Percentiles rank a stretch among this genome's conserved stretches.
Evolutionary conservation across 2,113 vertebrate species (phyloP).

Genomic region (Marmota monax): DNA sequence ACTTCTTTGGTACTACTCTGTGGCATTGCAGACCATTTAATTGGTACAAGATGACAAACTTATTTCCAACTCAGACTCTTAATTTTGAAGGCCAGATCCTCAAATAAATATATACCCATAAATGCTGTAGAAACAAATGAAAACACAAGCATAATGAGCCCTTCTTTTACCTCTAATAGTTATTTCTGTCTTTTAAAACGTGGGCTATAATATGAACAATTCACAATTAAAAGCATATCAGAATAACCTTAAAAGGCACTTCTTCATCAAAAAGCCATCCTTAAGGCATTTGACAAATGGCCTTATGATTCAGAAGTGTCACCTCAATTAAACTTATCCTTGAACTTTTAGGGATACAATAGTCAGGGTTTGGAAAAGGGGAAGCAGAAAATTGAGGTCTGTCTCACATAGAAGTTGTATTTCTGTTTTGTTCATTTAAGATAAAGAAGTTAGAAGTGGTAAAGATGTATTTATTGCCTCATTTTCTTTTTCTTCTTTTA

Average conservation of each 20-base stretch:
- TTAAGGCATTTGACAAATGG: slow-evolving; percentile 35
- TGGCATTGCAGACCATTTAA: slow-evolving; percentile 27
- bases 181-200: slow-evolving; percentile 17
- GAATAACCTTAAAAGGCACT: slow-evolving; percentile 50
- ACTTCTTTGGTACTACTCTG: slow-evolving; percentile 47
- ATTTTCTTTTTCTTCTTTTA: slow-evolving; percentile 72
- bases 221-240: neutral
- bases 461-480: slow-evolving; percentile 67
- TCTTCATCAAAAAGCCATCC: slow-evolving; percentile 51
- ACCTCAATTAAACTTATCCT: slow-evolving; percentile 38
- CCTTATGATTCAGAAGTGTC: slow-evolving; percentile 22
- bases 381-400: slow-evolving; percentile 21
- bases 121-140: slow-evolving; percentile 30
- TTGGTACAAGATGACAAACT: neutral
- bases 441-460: slow-evolving; percentile 55
- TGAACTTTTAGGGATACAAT: slow-evolving; percentile 44
- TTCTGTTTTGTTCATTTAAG: slow-evolving; percentile 73
- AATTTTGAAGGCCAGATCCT: neutral
- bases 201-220: slow-evolving; percentile 50
- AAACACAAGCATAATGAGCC: neutral
- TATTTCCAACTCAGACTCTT: slow-evolving; percentile 12
- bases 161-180: neutral
- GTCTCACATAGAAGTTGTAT: slow-evolving; percentile 33
- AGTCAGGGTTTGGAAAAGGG: slow-evolving; percentile 13
- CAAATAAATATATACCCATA: slow-evolving; percentile 26